These are phyloP conservation scores for Drosophila kuntzei DNA, from an alignment of 2,888 invertebrate species.

Conservation along the genomic window DNA sequence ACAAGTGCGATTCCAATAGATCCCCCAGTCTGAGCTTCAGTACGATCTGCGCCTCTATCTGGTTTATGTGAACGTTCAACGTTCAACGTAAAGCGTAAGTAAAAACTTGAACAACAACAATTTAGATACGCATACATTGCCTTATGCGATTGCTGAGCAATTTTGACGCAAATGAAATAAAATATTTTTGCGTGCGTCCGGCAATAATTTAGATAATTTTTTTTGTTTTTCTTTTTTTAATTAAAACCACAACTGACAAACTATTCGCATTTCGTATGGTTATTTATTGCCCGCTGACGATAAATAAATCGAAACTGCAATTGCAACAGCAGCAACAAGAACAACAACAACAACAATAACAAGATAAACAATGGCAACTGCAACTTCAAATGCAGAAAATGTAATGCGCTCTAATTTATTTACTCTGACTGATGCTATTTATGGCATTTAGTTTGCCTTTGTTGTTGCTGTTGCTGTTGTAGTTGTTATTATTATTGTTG, in stretches of 20 bases:
- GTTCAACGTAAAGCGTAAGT: conserved; percentile 10
- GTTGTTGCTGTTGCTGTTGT: conserved; percentile 25
- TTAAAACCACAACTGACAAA: conserved; percentile 74
- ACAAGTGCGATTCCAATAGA: conserved; percentile 68
- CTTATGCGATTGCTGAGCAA: conserved; percentile 29
- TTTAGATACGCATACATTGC: not conserved
- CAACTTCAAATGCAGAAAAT: conserved; percentile 57
- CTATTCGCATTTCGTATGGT: conserved; percentile 30
- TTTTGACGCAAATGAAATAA: conserved; percentile 52
- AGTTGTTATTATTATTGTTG: conserved; percentile 23
- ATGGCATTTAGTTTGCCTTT: conserved; percentile 55
- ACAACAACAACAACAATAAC: conserved; percentile 11
- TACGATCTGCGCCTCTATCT: conserved; percentile 22
- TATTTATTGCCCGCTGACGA: conserved; percentile 67
- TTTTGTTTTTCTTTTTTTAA: conserved; percentile 59
- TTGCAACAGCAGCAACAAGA: conserved; percentile 8
- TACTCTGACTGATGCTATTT: conserved; percentile 72
- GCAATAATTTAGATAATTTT: conserved; percentile 78
- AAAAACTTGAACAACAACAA: conserved; percentile 27
- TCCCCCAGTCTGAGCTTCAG: conserved; percentile 15
- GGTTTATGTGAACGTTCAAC: conserved; percentile 46
- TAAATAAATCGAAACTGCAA: conserved; percentile 70
- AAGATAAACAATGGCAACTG: conserved; percentile 9
- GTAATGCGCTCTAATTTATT: conserved; percentile 75
- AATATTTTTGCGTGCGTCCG: conserved; percentile 25